Evolutionary conservation across 1,140 invertebrate species (phyloP).

Genomic region (Maconellicoccus hirsutus): DNA sequence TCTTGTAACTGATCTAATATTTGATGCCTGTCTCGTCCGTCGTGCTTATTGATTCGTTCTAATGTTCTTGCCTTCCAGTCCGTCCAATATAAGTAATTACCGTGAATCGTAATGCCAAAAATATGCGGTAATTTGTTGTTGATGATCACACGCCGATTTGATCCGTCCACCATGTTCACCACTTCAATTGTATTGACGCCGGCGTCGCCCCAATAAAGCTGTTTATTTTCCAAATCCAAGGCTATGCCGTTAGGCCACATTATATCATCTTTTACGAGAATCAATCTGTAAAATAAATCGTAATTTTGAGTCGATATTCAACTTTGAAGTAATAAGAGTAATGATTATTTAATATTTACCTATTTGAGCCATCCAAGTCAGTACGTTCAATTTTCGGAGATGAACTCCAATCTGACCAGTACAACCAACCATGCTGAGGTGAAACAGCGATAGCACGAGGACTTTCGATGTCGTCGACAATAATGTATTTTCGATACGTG

Average conservation of each 20-base stretch:
- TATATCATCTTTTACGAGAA: conserved; percentile 64
- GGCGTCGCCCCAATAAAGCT: conserved; percentile 92
- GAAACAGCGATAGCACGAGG: conserved; percentile 72
- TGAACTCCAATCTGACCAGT: conserved; percentile 94
- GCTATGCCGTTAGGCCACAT: conserved; percentile 93
- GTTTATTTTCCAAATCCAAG: conserved; percentile 65
- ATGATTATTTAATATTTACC: conserved; percentile 40
- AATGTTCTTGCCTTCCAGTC: conserved; percentile 86
- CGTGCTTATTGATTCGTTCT: conserved; percentile 73
- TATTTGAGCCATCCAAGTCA: conserved; percentile 68
- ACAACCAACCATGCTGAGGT: conserved; percentile 70
- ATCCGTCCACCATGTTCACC: conserved; percentile 59
- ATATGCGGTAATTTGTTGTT: conserved; percentile 70
- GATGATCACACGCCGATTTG: conserved; percentile 61
- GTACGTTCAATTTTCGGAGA: conserved; percentile 83
- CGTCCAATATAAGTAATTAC: conserved; percentile 89
- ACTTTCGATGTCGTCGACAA: conserved; percentile 62
- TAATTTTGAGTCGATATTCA: too few relatives aligned
- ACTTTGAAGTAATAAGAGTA: too few relatives aligned
- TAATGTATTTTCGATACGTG: conserved; percentile 57
- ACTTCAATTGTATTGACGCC: conserved; percentile 88
- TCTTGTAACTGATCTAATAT: conserved; percentile 71
- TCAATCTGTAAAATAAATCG: not conserved
- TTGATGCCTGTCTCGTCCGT: conserved; percentile 51
- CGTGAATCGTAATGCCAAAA: conserved; percentile 77